These are phyloP conservation scores for Drosophila merina DNA, from an alignment of 2,888 invertebrate species.

Conservation along the genomic window DNA sequence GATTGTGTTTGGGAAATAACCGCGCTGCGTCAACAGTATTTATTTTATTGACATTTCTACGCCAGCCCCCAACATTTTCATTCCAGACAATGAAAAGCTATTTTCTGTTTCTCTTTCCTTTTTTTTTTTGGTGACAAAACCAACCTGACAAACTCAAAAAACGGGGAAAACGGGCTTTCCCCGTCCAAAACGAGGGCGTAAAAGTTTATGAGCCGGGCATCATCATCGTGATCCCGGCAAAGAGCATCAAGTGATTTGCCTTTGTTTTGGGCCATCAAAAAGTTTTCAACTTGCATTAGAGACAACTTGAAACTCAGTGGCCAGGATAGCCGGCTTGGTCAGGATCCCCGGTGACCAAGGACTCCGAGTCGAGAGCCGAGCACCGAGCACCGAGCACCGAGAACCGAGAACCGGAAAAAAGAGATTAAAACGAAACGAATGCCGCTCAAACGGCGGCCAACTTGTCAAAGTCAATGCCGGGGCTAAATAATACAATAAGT, in stretches of 20 bases:
- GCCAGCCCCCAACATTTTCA: conserved; percentile 33
- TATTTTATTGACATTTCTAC: conserved; percentile 76
- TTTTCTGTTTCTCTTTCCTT: conserved; percentile 50
- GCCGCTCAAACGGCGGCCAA: conserved; percentile 63
- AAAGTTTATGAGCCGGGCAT: conserved; percentile 70
- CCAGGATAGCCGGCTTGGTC: neutral
- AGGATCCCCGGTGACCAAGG: conserved; percentile 53
- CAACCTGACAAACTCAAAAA: conserved; percentile 60
- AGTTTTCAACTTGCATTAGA: conserved; percentile 72
- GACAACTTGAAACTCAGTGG: conserved; percentile 56
- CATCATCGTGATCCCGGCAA: conserved; percentile 45
- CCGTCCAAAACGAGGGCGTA: conserved; percentile 64
- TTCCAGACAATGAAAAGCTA: conserved; percentile 68
- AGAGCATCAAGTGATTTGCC: conserved; percentile 71
- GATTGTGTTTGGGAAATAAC: conserved; percentile 75
- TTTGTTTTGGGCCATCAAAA: conserved; percentile 67
- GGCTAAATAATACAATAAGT: conserved; percentile 56
- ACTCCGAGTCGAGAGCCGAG: conserved; percentile 9
- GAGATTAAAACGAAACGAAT: conserved; percentile 69
- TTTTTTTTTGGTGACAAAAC: conserved; percentile 55
- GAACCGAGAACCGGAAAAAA: conserved; percentile 50
- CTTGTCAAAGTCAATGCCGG: conserved; percentile 69
- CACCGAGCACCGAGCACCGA: conserved; percentile 11
- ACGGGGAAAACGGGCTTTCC: conserved; percentile 21
- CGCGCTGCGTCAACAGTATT: conserved; percentile 79